A percentile compares a stretch with the other conserved stretches of the same genome.
Evolutionary conservation across 2,888 invertebrate species (phyloP).

Genomic region (Heliothis peltigera): DNA sequence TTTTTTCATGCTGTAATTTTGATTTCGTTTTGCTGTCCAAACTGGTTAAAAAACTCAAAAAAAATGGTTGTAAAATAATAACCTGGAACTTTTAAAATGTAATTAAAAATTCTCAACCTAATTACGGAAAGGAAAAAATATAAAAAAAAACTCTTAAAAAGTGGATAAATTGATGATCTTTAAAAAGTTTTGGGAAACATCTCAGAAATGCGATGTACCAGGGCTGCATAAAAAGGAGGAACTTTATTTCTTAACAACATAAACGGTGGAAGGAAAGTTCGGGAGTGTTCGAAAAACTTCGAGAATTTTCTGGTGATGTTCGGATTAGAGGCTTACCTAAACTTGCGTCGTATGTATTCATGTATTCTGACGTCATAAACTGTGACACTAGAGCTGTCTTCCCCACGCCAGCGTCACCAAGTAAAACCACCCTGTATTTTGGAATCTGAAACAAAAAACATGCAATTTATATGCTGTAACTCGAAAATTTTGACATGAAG

Average conservation of each 20-base stretch:
- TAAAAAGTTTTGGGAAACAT: conserved; percentile 12
- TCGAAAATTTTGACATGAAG: not conserved
- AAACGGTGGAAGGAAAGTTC: conserved; percentile 9
- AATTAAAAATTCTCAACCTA: not conserved
- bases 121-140: not conserved
- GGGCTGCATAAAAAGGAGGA: conserved; percentile 23
- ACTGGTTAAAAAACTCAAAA: not conserved
- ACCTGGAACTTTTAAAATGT: not conserved
- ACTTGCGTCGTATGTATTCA: conserved; percentile 98
- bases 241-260: conserved; percentile 13
- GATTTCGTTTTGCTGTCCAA: not conserved
- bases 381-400: conserved; percentile 97
- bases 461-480: not conserved
- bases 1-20: conserved; percentile 38
- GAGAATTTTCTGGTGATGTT: conserved; percentile 14
- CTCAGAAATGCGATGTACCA: conserved; percentile 31
- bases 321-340: conserved; percentile 91
- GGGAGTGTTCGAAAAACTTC: conserved; percentile 20
- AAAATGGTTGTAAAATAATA: not conserved
- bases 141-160: not conserved
- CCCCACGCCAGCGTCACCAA: conserved; percentile 96
- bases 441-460: conserved; percentile 81
- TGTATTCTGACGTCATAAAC: conserved; percentile 98
- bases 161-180: conserved; percentile 1
- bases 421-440: conserved; percentile 95